These are phyloP conservation scores for Halichoerus grypus DNA, from an alignment of 2,113 vertebrate genomes.

Conservation along the genomic window DNA sequence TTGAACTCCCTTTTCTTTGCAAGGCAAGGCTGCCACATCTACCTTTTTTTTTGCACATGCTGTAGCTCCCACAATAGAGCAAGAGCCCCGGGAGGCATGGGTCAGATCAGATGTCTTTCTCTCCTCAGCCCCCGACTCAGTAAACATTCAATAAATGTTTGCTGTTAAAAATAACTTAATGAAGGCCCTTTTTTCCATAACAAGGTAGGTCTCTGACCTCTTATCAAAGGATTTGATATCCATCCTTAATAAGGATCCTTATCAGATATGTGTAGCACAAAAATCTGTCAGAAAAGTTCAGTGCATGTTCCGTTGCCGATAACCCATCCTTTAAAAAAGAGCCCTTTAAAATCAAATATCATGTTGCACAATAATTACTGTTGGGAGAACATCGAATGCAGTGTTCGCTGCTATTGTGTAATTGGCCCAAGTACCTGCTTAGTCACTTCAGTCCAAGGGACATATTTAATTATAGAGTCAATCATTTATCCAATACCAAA, in stretches of 20 bases:
- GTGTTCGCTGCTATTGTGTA: constrained; percentile 35
- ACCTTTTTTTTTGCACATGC: background rate
- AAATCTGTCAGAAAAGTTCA: constrained; percentile 1
- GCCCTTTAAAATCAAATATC: constrained; percentile 44
- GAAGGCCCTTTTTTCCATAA: background rate
- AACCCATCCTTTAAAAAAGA: constrained; percentile 41
- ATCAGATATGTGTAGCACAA: background rate
- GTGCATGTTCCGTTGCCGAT: background rate
- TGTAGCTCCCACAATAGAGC: background rate
- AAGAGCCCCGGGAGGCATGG: background rate
- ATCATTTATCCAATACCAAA: constrained; percentile 65
- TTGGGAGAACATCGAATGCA: constrained; percentile 59
- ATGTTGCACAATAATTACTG: constrained; percentile 70
- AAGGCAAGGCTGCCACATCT: background rate
- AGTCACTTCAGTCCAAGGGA: constrained; percentile 48
- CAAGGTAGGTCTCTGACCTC: background rate
- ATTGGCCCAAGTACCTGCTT: constrained; percentile 75
- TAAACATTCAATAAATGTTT: background rate
- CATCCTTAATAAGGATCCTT: background rate
- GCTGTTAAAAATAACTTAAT: background rate
- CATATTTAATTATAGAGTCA: constrained; percentile 80
- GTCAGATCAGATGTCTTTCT: background rate
- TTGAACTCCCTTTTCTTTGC: background rate
- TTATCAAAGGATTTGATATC: background rate
- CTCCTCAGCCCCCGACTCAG: no score